phyloP scores from a whole-genome alignment of 2,113 vertebrate species.

The Lycaon pictus region DNA sequence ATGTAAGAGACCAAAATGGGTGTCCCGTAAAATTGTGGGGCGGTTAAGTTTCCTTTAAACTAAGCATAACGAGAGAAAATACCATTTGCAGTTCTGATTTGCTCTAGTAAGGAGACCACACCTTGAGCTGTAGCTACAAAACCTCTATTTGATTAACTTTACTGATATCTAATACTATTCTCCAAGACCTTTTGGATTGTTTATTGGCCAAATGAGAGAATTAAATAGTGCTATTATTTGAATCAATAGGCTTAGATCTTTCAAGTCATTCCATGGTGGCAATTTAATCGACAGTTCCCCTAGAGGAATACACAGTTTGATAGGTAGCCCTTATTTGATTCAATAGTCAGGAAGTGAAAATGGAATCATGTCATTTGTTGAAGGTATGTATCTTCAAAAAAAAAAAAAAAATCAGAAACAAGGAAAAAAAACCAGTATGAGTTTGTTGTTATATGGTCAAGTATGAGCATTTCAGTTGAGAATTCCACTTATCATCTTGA shows the following conservation, averaged over 20 bases:
- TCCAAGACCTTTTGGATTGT: not conserved
- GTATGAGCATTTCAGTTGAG: not conserved
- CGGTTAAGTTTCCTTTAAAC: not conserved
- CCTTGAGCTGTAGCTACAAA: not conserved
- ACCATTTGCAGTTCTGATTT: not conserved
- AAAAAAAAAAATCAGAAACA: not conserved
- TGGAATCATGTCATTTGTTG: not conserved
- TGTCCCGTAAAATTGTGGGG: not conserved
- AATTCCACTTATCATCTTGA: not conserved
- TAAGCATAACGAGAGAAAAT: not conserved
- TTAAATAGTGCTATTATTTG: not conserved
- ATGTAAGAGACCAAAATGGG: not conserved
- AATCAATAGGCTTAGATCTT: slow-evolving; percentile 39
- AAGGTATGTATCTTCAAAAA: not conserved
- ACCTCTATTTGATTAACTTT: not conserved
- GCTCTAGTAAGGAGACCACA: not conserved
- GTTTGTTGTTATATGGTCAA: not conserved
- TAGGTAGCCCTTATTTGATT: not conserved
- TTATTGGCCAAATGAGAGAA: slow-evolving; percentile 20
- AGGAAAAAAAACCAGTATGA: not conserved
- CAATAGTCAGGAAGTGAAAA: not conserved
- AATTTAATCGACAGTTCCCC: not conserved
- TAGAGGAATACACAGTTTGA: not conserved
- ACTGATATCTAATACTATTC: not conserved
- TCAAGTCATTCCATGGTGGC: not conserved